phyloP scores from a whole-genome alignment of 92 coral and sea anemone species.

The Scolanthus callimorphus region DNA sequence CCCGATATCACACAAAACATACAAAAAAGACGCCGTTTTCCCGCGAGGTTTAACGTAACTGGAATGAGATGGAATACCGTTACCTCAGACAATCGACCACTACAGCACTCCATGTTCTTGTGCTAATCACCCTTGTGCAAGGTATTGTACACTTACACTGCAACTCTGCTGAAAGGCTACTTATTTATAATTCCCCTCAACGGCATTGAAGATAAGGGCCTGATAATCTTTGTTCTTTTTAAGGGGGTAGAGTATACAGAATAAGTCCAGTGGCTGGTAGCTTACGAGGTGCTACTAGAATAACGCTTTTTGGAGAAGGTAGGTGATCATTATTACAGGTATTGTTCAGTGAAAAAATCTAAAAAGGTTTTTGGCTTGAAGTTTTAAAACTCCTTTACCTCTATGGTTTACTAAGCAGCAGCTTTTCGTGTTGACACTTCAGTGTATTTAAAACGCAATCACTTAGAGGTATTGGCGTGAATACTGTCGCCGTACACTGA shows the following conservation, averaged over 20 bases:
- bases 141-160: not conserved
- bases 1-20: too few species aligned
- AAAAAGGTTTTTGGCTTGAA: too few species aligned
- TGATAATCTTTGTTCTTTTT: not conserved
- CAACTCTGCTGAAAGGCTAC: not conserved
- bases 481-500: too few species aligned
- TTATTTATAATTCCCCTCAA: too few species aligned
- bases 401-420: too few species aligned
- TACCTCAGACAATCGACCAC: not conserved
- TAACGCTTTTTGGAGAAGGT: slow-evolving; percentile 55
- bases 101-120: not conserved
- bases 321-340: too few species aligned
- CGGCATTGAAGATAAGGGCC: not conserved
- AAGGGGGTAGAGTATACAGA: slow-evolving; percentile 45
- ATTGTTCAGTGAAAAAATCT: too few species aligned
- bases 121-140: not conserved
- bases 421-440: too few species aligned
- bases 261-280: slow-evolving; percentile 51
- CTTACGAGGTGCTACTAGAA: slow-evolving; percentile 43
- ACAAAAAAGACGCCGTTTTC: not conserved
- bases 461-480: too few species aligned
- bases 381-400: too few species aligned
- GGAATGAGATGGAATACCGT: not conserved
- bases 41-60: not conserved
- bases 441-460: too few species aligned